Base-by-base conservation (phyloP, 2,888 invertebrate species). In the Pandemis cinnamomeana region DNA sequence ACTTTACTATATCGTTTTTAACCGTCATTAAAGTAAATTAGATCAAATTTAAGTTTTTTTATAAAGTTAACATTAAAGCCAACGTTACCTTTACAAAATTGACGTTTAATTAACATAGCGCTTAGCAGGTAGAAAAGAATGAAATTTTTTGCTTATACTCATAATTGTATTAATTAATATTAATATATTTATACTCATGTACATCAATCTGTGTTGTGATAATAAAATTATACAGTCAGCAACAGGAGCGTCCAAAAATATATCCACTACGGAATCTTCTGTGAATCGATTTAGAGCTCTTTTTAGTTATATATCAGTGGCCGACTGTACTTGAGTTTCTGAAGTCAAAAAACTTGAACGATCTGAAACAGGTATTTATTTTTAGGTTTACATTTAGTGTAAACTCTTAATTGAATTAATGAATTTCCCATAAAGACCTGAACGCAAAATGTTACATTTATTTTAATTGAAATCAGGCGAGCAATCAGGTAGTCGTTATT, bases 301-400 rank as follows among this genome's bases (percentile, higher is more conserved):
- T 13, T 11, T n/a, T 13, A 51, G 7, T 7, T 44, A 6, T 51
- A 51, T 6, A 51, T n/a, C 51, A n/a, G n/a, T n/a, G n/a, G 51
- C n/a, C 7, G 51, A 51, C 46, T 46, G 46, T 46, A 11, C 46
- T 46, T 46, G 11, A 51, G 51, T 51, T 51, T 51, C 51, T 51
- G 51, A 51, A 2, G 51, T 51, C n/a, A 15, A 51, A 51, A 15
- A n/a, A 11, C 5, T 51, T 10, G 51, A 7, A 15, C 51, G 51
- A 51, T 51, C 51, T 51, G 51, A n/a, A n/a, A 51, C 51, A 51
- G 51, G 51, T 15, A 51, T 51, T n/a, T 51, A n/a, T 51, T 51
- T 51, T 51, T 51, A 51, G 13, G 11, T 51, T 15, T 51, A 51
- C 13, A 51, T 51, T 51, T 51, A n/a, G 13, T 5, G 51, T 51